Base-by-base conservation (phyloP, 64 coral and sea anemone species). In the Pocillopora damicornis region DNA sequence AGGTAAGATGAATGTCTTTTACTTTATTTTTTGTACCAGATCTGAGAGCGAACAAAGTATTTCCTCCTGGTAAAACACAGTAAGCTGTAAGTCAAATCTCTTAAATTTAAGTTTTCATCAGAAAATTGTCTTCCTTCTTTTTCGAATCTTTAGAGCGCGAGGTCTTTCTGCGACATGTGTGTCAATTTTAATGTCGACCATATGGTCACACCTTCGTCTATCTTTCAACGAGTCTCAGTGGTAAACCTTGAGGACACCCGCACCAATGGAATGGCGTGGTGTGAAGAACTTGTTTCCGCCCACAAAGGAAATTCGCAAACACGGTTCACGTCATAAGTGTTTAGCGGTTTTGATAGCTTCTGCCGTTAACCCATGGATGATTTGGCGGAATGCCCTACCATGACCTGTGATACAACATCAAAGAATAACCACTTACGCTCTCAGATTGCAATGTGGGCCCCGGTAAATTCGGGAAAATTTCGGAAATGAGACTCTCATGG, bases 281-380 rank as follows among this genome's bases (percentile, higher is more conserved):
- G 61, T 72, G 42, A 72, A 65, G 65, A 51, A 51, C 3, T 36
- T 23, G 58, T 73, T 85, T 85, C 81, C 81, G 81, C 35, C 37
- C 37, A 7, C 34, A 4, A 26, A 85, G 63, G 81, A 71, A 85
- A 18, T 25, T 58, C 42, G n/a, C 16, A 18, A 38, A 58, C 35
- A 11, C 38, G 56, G 5, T 85, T 9, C 2, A 73, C 38, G 58
- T 57, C 81, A 57, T 72, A 15, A 63, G 4, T 35, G 63, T 58
- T 72, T 73, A 36, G 63, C 81, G 18, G 81, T 71, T 73, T 57
- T 14, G 12, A 72, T 13, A 15, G 79, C 59, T 37, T 63, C 25
- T 63, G 16, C 15, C 35, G 67, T 71, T 71, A 20, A 71, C 64
- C 17, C 64, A 20, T 60, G 35, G 30, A 65, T 8, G 80, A 45